Conservation (phyloP, 1,140 invertebrate species). For the Bombus confusus region DNA sequence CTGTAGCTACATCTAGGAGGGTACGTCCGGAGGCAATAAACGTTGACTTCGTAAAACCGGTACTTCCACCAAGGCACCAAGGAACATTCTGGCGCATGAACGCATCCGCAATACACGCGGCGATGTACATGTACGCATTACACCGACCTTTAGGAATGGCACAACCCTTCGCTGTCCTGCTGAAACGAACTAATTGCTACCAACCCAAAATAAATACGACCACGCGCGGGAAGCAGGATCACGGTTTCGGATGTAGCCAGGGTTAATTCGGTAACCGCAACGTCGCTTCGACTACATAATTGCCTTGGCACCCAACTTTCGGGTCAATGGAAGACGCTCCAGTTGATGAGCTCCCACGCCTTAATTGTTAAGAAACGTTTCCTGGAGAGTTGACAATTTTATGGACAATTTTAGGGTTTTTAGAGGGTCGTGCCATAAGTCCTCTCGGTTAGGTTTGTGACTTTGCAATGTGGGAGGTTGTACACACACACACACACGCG, state of each 20-base stretch:
- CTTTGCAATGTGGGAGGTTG: too few species aligned
- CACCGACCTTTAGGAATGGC: slow-evolving; percentile 51
- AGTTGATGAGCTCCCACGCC: background rate
- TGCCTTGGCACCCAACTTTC: slow-evolving; percentile 2
- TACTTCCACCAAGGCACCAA: slow-evolving; percentile 66
- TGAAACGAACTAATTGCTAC: slow-evolving; percentile 70
- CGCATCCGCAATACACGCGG: slow-evolving; percentile 47
- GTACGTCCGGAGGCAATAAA: slow-evolving; percentile 80
- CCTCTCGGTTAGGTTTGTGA: too few species aligned
- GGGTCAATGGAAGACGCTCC: background rate
- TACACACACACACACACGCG: too few species aligned
- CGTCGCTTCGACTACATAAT: slow-evolving; percentile 32
- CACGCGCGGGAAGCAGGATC: slow-evolving; percentile 56
- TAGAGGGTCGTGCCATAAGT: too few species aligned
- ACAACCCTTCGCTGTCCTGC: slow-evolving; percentile 54
- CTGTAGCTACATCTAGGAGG: slow-evolving; percentile 60
- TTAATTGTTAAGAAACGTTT: slow-evolving; percentile 17
- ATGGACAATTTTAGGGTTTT: background rate
- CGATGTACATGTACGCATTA: slow-evolving; percentile 46
- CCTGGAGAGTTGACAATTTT: background rate
- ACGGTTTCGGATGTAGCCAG: slow-evolving; percentile 14
- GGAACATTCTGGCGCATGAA: slow-evolving; percentile 58
- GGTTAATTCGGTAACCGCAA: slow-evolving; percentile 32
- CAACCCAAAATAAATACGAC: slow-evolving; percentile 69
- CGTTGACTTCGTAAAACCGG: slow-evolving; percentile 77